A percentile compares a stretch with the other conserved stretches of the same genome.
Evolutionary conservation across 2,888 invertebrate genomes (phyloP).

Genomic region (Marronus borbonicus): DNA sequence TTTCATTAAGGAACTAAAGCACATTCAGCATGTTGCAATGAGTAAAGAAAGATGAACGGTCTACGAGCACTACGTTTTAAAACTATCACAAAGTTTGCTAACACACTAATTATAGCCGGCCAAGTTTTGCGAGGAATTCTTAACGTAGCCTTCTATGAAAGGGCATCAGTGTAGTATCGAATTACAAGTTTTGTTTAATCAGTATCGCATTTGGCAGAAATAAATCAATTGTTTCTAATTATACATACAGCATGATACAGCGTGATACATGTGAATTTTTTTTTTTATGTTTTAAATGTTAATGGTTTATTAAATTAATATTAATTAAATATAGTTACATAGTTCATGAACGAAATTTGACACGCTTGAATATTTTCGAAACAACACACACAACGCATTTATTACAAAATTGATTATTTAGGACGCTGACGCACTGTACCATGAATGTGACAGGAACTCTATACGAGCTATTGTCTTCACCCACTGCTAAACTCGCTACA

Average conservation of each 20-base stretch:
- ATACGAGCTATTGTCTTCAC: slow-evolving; percentile 22
- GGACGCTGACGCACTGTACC: slow-evolving; percentile 18
- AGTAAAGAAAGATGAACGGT: slow-evolving; percentile 13
- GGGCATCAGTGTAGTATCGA: background rate
- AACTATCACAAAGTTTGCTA: slow-evolving; percentile 25
- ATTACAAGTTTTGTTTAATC: background rate
- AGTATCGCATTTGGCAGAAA: background rate
- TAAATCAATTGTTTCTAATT: too few relatives aligned
- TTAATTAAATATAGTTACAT: too few relatives aligned
- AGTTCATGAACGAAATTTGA: too few relatives aligned
- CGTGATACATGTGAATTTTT: too few relatives aligned
- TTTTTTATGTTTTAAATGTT: too few relatives aligned
- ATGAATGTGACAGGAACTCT: slow-evolving; percentile 20
- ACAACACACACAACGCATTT: background rate
- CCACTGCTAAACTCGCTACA: background rate
- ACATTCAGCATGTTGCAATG: slow-evolving; percentile 15
- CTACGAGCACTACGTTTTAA: slow-evolving; percentile 15
- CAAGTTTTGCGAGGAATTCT: background rate
- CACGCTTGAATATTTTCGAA: too few relatives aligned
- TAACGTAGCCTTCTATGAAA: background rate
- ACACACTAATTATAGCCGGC: slow-evolving; percentile 35
- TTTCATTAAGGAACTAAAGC: slow-evolving; percentile 35
- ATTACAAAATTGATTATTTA: slow-evolving; percentile 18
- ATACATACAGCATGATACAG: too few relatives aligned
- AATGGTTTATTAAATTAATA: too few relatives aligned